Base-by-base conservation (phyloP, 2,797 vertebrate genomes). In the Hoplostethus atlanticus region DNA sequence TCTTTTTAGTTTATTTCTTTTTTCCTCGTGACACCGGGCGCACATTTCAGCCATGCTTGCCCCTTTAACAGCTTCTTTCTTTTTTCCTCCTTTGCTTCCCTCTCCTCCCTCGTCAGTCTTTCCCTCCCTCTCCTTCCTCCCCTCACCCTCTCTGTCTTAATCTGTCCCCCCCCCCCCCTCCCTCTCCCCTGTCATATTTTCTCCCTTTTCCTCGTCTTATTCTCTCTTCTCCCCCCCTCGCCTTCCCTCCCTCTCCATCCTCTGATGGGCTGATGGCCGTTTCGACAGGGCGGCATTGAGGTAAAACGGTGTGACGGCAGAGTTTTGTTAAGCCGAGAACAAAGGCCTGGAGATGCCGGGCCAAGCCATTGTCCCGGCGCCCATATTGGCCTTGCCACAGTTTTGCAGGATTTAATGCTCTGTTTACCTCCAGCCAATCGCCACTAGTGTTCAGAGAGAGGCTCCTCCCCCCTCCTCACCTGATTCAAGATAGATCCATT, bases 291-390 rank as follows among this genome's bases (percentile, higher is more conserved):
- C 96, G 91, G 95, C 96, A 96, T 96, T 96, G 96, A 96, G 95
- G 95, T 97, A 97, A 97, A 96, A 95, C 95, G 86, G 96, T 97
- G 97, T 96, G 96, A 97, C 96, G 95, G 96, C 95, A 95, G 95
- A 96, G 97, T 98, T 98, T 97, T 96, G 96, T 97, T 98, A 97
- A 97, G 96, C 96, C 95, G 94, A 94, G 96, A 97, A 98, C 96
- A 97, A 98, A 97, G 95, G 95, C 93, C 72, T 13, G 68, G 90
- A 88, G 89, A 90, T 83, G 87, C 73, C 72, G 78, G 85, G 86
- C 82, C 78, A 87, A 92, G 95, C 95, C 95, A 94, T 96, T 96
- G 96, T 96, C 95, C 96, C 92, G 21, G 84, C 92, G 91, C 94
- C 94, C 94, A 91, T 93, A 96, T 96, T 95, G 96, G 95, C 95